A percentile compares a stretch with the other conserved stretches of the same genome.
Evolutionary conservation across 2,797 vertebrate species (phyloP).

Genomic region (Melanogrammus aeglefinus): DNA sequence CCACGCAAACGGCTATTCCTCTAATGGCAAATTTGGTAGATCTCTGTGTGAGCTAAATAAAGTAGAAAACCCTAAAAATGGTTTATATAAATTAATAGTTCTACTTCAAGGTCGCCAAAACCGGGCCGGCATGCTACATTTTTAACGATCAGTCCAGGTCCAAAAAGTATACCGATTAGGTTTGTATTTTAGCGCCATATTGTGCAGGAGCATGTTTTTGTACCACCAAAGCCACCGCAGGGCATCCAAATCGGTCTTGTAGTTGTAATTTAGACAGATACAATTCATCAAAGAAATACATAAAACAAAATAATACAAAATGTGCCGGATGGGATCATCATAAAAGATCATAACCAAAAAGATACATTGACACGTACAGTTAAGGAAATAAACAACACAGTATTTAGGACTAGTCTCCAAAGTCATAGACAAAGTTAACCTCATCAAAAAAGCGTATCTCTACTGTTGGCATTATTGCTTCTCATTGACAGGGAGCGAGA

Average conservation of each 20-base stretch:
- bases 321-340: slow-evolving; percentile 57
- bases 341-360: slow-evolving; percentile 35
- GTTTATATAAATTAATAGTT: not conserved
- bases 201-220: slow-evolving; percentile 25
- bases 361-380: slow-evolving; percentile 66
- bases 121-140: slow-evolving; percentile 15
- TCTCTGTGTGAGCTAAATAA: not conserved
- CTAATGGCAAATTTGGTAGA: slow-evolving; percentile 14
- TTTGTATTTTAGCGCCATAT: slow-evolving; percentile 31
- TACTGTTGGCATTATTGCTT: slow-evolving; percentile 76
- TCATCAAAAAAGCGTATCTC: slow-evolving; percentile 83
- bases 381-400: slow-evolving; percentile 75
- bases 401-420: slow-evolving; percentile 77
- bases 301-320: slow-evolving; percentile 24
- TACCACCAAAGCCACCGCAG: slow-evolving; percentile 31
- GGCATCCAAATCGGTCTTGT: slow-evolving; percentile 39
- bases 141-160: slow-evolving; percentile 14
- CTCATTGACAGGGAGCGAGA: slow-evolving; percentile 58
- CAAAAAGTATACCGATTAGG: slow-evolving; percentile 9
- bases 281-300: slow-evolving; percentile 19
- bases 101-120: slow-evolving; percentile 8
- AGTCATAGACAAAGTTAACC: slow-evolving; percentile 84
- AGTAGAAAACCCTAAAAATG: slow-evolving; percentile 9
- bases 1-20: slow-evolving; percentile 23
- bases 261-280: slow-evolving; percentile 50